Percentiles rank a stretch among this genome's conserved stretches.
These are phyloP conservation scores for Clanis bilineata DNA, from an alignment of 2,888 invertebrate genomes.

Conservation along the genomic window DNA sequence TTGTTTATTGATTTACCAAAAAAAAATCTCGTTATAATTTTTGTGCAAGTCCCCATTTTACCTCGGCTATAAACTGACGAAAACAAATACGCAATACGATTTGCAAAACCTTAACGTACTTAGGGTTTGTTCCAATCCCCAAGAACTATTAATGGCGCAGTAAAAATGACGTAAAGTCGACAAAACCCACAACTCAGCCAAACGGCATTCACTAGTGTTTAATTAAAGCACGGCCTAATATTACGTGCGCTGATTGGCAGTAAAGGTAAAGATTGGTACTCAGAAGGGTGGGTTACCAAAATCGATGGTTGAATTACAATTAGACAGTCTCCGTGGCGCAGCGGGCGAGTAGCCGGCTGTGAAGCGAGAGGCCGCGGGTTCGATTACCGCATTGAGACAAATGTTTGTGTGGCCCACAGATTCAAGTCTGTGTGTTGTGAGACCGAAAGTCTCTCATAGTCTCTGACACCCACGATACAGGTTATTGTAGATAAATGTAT, in stretches of 20 bases:
- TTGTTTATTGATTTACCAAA: too few species aligned
- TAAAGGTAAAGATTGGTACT: conserved; percentile 11
- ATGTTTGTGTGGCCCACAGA: too few species aligned
- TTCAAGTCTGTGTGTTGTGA: too few species aligned
- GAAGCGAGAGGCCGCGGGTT: too few species aligned
- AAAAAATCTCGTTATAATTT: too few species aligned
- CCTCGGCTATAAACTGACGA: not conserved
- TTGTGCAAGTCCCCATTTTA: too few species aligned
- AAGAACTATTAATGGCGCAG: conserved; percentile 3
- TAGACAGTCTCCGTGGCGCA: too few species aligned
- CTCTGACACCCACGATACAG: too few species aligned
- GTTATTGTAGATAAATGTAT: too few species aligned
- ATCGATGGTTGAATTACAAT: not conserved
- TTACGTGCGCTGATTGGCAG: not conserved
- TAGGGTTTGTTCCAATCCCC: conserved; percentile 2
- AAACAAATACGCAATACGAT: not conserved
- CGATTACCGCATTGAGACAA: too few species aligned
- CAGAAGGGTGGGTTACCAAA: not conserved
- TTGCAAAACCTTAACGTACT: not conserved
- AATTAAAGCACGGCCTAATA: conserved; percentile 14
- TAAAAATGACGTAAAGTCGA: not conserved
- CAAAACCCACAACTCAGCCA: not conserved
- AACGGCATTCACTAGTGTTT: conserved; percentile 6
- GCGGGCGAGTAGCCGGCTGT: too few species aligned
- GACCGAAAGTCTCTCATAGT: too few species aligned